A percentile compares a stretch with the other conserved stretches of the same genome.
Evolutionary conservation across 2,797 vertebrate species (phyloP).

Genomic region (Spinus pinus): DNA sequence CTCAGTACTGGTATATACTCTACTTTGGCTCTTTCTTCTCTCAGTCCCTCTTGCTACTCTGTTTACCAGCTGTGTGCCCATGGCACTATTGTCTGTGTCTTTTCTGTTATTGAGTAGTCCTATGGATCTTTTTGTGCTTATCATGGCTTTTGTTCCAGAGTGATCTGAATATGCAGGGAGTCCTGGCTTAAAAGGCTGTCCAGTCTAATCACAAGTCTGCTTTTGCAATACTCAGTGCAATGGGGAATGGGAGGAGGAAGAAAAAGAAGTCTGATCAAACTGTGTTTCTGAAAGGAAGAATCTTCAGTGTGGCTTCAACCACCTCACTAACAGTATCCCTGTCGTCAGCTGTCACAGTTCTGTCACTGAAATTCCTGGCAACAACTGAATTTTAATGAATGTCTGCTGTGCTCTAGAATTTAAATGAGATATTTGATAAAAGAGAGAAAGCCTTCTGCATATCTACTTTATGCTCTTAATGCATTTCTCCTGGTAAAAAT

Average conservation of each 20-base stretch:
- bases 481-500: background rate
- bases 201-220: background rate
- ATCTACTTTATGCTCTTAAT: background rate
- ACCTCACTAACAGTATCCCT: background rate
- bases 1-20: background rate
- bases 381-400: conserved; percentile 48
- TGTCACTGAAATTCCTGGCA: conserved; percentile 14
- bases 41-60: background rate
- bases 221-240: background rate
- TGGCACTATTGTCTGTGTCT: background rate
- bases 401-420: conserved; percentile 40
- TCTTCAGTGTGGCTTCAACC: background rate
- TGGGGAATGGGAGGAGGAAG: background rate
- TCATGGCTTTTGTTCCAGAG: background rate
- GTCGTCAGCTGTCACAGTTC: background rate
- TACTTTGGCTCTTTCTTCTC: background rate
- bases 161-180: background rate
- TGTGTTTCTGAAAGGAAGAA: background rate
- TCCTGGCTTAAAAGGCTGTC: background rate
- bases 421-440: conserved; percentile 40
- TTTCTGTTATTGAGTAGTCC: background rate
- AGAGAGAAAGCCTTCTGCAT: background rate
- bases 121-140: background rate
- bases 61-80: background rate
- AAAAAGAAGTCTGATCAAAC: background rate